Evolutionary conservation across 2,888 invertebrate species (phyloP).

Genomic region (Exephanes ischioxanthus): DNA sequence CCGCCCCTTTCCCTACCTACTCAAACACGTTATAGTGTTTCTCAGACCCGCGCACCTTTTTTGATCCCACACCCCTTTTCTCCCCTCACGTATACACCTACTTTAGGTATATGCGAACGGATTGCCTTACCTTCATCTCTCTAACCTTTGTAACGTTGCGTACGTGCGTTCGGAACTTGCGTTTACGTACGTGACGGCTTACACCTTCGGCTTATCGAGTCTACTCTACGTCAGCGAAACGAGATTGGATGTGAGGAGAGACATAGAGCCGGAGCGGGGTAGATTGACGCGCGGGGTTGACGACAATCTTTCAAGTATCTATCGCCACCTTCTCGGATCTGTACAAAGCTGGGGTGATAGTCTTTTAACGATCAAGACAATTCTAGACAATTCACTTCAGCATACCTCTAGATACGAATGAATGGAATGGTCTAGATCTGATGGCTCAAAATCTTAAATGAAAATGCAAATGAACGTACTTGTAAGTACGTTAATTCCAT

Average conservation of each 20-base stretch:
- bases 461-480: background rate
- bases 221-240: constrained; percentile 74
- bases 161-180: constrained; percentile 5
- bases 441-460: background rate
- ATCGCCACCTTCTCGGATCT: background rate
- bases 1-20: constrained; percentile 7
- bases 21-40: constrained; percentile 1
- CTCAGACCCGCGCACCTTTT: constrained; percentile 40
- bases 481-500: background rate
- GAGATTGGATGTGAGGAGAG: constrained; percentile 67
- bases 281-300: constrained; percentile 49
- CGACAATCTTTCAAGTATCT: constrained; percentile 36
- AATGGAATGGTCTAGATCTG: background rate
- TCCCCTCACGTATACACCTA: constrained; percentile 17
- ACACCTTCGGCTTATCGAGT: constrained; percentile 62
- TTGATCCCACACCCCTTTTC: constrained; percentile 51
- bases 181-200: constrained; percentile 54
- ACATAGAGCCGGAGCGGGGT: background rate
- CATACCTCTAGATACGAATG: background rate
- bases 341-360: background rate
- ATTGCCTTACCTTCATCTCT: constrained; percentile 26
- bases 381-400: background rate
- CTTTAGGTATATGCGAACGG: constrained; percentile 10
- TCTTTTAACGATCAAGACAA: background rate
- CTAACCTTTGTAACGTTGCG: constrained; percentile 42